Conservation (phyloP, 2,797 vertebrate genomes). For the Apogon talboti region DNA sequence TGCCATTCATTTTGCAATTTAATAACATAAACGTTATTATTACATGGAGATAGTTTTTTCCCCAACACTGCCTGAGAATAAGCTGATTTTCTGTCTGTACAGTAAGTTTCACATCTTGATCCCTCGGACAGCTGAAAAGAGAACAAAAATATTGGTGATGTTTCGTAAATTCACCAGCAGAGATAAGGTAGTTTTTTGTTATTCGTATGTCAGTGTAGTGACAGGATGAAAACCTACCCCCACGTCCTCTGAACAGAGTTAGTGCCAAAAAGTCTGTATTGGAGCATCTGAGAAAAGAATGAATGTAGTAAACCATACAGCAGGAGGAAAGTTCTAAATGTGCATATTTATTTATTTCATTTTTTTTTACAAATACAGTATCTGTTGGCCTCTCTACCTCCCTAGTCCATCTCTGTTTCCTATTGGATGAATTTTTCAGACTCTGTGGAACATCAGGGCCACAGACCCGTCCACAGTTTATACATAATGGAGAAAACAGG, state of each 20-base stretch:
- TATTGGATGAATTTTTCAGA: slow-evolving; percentile 37
- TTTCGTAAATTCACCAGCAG: background rate
- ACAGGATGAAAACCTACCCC: background rate
- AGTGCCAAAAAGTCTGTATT: slow-evolving; percentile 31
- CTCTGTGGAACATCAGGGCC: slow-evolving; percentile 9
- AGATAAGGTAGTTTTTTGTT: background rate
- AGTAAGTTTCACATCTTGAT: slow-evolving; percentile 4
- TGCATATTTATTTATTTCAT: background rate
- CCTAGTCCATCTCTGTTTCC: slow-evolving; percentile 2
- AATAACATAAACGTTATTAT: too few species aligned
- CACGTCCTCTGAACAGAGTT: slow-evolving; percentile 26
- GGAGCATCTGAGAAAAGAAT: slow-evolving; percentile 27
- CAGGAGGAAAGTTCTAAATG: slow-evolving; percentile 47
- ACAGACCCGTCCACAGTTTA: slow-evolving; percentile 21
- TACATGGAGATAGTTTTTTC: too few species aligned
- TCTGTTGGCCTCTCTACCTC: background rate
- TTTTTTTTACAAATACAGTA: background rate
- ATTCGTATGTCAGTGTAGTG: background rate
- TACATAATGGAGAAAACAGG: slow-evolving; percentile 46
- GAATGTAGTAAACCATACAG: slow-evolving; percentile 58
- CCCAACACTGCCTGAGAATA: background rate
- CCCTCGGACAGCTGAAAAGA: slow-evolving; percentile 23
- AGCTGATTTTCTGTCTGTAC: background rate
- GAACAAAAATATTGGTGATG: slow-evolving; percentile 3
- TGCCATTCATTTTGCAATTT: too few species aligned